Base-by-base conservation (phyloP, 2,888 invertebrate genomes). In the Lithophane ornitopus region DNA sequence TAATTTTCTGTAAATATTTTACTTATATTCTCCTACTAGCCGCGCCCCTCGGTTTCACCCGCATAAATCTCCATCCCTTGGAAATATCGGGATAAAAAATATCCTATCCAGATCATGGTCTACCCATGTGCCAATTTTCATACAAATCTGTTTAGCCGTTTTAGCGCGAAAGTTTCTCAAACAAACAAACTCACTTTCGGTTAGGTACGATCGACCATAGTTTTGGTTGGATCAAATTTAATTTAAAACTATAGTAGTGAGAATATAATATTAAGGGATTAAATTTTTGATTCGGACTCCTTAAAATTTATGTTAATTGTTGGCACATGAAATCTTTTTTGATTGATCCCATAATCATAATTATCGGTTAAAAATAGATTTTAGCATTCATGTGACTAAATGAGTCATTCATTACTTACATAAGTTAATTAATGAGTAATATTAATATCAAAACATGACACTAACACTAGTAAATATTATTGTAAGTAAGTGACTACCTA, bases 1-100 rank as follows among this genome's bases (percentile, higher is more conserved):
- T 82, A 76, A 82, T 8, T 59, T 70, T 44, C 26, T 80, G 67
- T 65, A 70, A 75, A 73, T 52, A 70, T 70, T 26, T 19, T 56
- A 58, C 26, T 62, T 68, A 58, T 58, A 34, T 49, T 26, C 4
- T 58, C 34, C 34, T 34, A 34, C 34, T 34, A 34, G 4, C 34
- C 6, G 34, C 34, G 34, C 34, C 34, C 34, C 34, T 4, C 34
- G 34, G 34, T 34, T 34, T 34, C 34, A 34, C 34, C 34, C 34
- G 34, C 34, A 34, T 34, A 34, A 34, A 6, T 34, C 6, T 34
- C 34, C 6, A 6, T 34, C 34, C 6, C 6, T 34, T 4, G 34
- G 34, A 6, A 34, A 34, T 34, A 6, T 34, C 34, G 34, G 34
- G 34, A 34, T 34, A 34, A 34, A 34, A 34, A 34, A 6, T 34